phyloP scores from a whole-genome alignment of 2,113 vertebrate genomes.

The Rhodinocichla rosea region DNA sequence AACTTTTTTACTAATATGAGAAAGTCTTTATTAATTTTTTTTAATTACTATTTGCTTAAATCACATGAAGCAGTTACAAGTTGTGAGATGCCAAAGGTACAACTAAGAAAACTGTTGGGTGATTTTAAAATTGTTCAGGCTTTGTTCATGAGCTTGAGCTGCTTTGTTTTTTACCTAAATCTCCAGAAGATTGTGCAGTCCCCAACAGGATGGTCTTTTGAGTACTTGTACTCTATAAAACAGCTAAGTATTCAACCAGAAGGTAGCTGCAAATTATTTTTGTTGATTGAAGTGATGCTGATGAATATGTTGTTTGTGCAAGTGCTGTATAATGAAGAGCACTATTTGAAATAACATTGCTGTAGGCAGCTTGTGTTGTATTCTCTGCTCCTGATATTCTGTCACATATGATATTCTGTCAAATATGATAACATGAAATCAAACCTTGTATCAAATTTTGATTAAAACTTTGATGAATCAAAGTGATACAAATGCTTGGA shows the following conservation, averaged over 20 bases:
- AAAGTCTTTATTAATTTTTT: neutral
- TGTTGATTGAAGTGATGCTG: neutral
- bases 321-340: neutral
- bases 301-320: neutral
- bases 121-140: neutral
- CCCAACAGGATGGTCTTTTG: neutral
- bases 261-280: neutral
- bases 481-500: conserved; percentile 54
- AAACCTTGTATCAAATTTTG: neutral
- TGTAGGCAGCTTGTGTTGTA: neutral
- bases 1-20: neutral
- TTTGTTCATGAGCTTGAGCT: neutral
- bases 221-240: neutral
- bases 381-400: neutral
- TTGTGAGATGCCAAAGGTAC: neutral
- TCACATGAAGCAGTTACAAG: neutral
- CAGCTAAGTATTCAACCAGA: neutral
- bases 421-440: conserved; percentile 18
- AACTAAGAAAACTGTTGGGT: neutral
- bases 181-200: neutral
- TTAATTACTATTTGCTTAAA: neutral
- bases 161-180: neutral
- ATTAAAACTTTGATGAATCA: neutral
- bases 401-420: conserved; percentile 21
- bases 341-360: neutral